phyloP scores from a whole-genome alignment of 2,797 vertebrate genomes.

The Halcyon badia region DNA sequence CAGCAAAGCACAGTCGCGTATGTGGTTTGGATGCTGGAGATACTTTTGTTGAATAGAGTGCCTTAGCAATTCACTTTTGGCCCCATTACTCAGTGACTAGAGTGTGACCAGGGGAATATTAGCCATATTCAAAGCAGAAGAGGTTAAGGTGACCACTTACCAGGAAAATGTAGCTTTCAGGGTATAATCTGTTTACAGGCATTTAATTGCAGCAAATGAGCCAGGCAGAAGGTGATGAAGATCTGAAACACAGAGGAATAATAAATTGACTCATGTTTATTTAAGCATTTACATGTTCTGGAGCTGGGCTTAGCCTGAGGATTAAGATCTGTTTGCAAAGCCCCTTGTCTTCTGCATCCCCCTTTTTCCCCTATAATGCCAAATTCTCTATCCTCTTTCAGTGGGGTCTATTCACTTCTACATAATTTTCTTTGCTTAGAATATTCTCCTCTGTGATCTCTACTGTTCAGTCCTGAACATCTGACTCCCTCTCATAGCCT shows the following conservation, averaged over 20 bases:
- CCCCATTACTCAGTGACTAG: not conserved
- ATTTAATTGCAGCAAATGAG: slow-evolving; percentile 71
- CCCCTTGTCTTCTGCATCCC: not conserved
- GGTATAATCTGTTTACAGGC: slow-evolving; percentile 64
- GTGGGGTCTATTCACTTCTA: not conserved
- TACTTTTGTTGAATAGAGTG: not conserved
- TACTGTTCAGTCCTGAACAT: not conserved
- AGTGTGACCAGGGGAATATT: slow-evolving; percentile 23
- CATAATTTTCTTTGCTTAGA: not conserved
- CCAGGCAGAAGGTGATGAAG: slow-evolving; percentile 67
- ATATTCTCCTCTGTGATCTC: not conserved
- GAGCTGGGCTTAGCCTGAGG: slow-evolving; percentile 20
- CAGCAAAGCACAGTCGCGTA: not conserved
- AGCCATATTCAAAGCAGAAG: not conserved
- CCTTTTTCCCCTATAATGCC: not conserved
- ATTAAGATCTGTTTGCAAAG: slow-evolving; percentile 16
- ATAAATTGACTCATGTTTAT: slow-evolving; percentile 62
- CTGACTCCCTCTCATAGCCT: not conserved
- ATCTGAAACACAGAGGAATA: slow-evolving; percentile 65
- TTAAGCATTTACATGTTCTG: slow-evolving; percentile 55
- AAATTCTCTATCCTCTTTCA: not conserved
- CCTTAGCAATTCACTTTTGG: not conserved
- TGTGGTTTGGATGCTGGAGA: not conserved
- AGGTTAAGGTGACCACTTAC: slow-evolving; percentile 56
- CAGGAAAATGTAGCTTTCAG: slow-evolving; percentile 47